phyloP scores from a whole-genome alignment of 2,888 invertebrate genomes.

The Nysson spinosus region DNA sequence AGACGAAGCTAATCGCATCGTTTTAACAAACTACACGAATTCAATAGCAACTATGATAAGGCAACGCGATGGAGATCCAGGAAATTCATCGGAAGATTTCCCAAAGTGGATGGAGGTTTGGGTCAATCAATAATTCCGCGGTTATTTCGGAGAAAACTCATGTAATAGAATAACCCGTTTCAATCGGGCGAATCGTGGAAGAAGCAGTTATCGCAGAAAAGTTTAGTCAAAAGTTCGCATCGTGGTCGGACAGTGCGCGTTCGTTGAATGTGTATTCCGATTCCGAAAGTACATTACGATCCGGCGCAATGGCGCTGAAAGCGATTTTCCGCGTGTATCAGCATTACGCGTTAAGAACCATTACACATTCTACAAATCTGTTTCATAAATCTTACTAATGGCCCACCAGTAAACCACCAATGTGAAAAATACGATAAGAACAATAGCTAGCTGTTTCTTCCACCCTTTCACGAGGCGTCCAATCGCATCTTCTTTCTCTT shows the following conservation, averaged over 20 bases:
- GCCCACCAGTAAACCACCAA: slow-evolving; percentile 5
- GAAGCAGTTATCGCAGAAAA: slow-evolving; percentile 6
- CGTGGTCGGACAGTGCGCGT: background rate
- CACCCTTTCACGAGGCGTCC: slow-evolving; percentile 13
- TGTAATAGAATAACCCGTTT: slow-evolving; percentile 9
- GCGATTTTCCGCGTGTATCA: slow-evolving; percentile 30
- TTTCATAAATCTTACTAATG: slow-evolving; percentile 41
- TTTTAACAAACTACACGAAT: background rate
- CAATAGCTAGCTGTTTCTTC: slow-evolving; percentile 37
- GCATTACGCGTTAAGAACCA: slow-evolving; percentile 15
- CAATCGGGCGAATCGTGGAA: slow-evolving; percentile 17
- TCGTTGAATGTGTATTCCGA: slow-evolving; percentile 3
- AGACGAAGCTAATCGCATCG: too few species aligned
- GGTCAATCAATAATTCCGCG: slow-evolving; percentile 16
- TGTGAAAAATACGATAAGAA: slow-evolving; percentile 42
- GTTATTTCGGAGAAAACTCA: slow-evolving; percentile 31
- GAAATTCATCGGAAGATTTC: slow-evolving; percentile 9
- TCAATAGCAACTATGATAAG: background rate
- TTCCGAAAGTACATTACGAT: slow-evolving; percentile 9
- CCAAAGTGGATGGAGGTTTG: background rate
- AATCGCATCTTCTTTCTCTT: slow-evolving; percentile 1
- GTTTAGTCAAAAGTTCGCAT: slow-evolving; percentile 18
- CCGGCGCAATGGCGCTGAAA: slow-evolving; percentile 14
- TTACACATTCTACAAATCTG: slow-evolving; percentile 31
- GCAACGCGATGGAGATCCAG: background rate